Evolutionary conservation across 2,113 vertebrate genomes (phyloP).

Genomic region (Pica pica): DNA sequence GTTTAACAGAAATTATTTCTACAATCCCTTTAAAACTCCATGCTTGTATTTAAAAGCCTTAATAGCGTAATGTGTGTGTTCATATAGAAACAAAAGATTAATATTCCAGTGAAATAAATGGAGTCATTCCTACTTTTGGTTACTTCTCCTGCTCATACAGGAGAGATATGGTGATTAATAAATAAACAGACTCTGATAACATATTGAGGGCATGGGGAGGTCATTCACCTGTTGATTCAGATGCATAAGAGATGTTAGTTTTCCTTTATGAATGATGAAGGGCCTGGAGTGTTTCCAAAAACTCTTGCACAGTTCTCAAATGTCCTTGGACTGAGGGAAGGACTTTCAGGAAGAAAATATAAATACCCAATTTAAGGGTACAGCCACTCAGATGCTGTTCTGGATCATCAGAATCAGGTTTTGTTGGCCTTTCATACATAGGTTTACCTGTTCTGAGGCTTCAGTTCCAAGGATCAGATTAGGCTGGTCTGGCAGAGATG

Average conservation of each 20-base stretch:
- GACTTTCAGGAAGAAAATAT: not conserved
- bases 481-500: not conserved
- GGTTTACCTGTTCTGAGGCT: conserved; percentile 3
- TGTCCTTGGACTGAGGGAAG: conserved; percentile 44
- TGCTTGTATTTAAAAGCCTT: conserved; percentile 2
- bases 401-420: not conserved
- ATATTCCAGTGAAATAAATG: not conserved
- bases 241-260: not conserved
- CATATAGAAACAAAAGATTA: not conserved
- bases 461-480: not conserved
- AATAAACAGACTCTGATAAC: not conserved
- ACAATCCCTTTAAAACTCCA: conserved; percentile 10
- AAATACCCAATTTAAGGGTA: not conserved
- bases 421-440: not conserved
- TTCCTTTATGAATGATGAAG: conserved; percentile 9
- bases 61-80: not conserved
- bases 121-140: not conserved
- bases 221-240: conserved; percentile 18
- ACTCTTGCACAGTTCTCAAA: conserved; percentile 13
- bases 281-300: conserved; percentile 40
- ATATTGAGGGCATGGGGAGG: not conserved
- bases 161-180: not conserved
- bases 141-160: not conserved
- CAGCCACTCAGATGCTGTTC: not conserved
- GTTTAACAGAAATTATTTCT: not conserved